phyloP scores from a whole-genome alignment of 1,140 invertebrate genomes.

The Acromyrmex echinatior region DNA sequence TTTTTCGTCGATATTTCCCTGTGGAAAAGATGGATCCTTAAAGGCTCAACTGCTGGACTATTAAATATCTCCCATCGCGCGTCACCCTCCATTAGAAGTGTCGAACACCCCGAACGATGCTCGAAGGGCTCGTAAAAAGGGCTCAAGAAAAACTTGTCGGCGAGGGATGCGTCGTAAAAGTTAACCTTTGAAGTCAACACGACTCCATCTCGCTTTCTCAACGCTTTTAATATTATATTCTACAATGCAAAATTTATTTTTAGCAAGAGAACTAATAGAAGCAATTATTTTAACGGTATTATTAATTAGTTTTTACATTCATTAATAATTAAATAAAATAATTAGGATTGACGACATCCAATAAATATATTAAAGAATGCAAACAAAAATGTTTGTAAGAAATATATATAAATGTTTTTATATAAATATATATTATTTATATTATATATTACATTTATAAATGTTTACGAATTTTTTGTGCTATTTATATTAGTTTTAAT shows the following conservation, averaged over 20 bases:
- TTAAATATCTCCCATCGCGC: constrained; percentile 33
- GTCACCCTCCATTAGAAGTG: constrained; percentile 20
- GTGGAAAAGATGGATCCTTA: not conserved
- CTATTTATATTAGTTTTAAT: no score
- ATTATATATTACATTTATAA: no score
- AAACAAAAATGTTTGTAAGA: no score
- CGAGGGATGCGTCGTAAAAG: constrained; percentile 20
- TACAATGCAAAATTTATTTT: not conserved
- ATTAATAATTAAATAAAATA: not conserved
- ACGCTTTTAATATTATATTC: constrained; percentile 3
- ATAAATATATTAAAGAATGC: no score
- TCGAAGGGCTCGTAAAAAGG: constrained; percentile 26
- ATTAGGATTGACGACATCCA: no score
- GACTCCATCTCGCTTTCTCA: not conserved
- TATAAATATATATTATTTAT: no score
- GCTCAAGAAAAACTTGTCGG: constrained; percentile 23
- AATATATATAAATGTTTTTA: no score
- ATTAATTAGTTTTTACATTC: not conserved
- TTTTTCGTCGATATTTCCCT: not conserved
- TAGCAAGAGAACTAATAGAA: not conserved
- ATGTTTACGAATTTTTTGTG: no score
- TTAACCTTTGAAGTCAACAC: constrained; percentile 8
- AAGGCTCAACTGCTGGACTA: constrained; percentile 8
- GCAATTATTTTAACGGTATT: not conserved
- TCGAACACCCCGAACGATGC: not conserved